These are phyloP conservation scores for Xestia sexstrigata DNA, from an alignment of 2,888 invertebrate species.

Conservation along the genomic window DNA sequence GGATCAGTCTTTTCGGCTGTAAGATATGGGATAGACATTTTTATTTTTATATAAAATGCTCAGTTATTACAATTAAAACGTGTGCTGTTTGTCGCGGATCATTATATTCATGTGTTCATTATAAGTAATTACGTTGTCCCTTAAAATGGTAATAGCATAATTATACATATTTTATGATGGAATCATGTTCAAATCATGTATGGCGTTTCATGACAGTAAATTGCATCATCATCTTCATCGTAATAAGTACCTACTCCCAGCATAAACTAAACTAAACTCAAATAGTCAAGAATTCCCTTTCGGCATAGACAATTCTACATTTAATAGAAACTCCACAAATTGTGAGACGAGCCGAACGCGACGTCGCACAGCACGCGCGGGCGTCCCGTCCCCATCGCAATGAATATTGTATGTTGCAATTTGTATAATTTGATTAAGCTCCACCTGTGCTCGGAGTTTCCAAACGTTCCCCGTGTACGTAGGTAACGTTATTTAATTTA, in stretches of 20 bases:
- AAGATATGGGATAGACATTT: neutral
- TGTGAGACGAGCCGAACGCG: conserved; percentile 16
- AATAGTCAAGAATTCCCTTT: neutral
- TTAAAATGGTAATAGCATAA: neutral
- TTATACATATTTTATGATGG: neutral
- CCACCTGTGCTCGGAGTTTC: conserved; percentile 74
- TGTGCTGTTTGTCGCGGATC: neutral
- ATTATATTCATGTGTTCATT: no score
- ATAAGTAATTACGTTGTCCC: neutral
- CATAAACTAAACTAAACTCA: neutral
- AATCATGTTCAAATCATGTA: neutral
- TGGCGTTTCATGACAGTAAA: neutral
- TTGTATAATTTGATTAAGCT: conserved; percentile 90
- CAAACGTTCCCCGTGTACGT: conserved; percentile 52
- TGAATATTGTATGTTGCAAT: conserved; percentile 90
- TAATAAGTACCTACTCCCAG: neutral
- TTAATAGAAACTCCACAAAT: conserved; percentile 51
- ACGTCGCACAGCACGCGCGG: neutral
- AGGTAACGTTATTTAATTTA: conserved; percentile 52
- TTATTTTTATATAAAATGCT: no score
- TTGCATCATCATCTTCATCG: neutral
- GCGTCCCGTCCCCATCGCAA: conserved; percentile 76
- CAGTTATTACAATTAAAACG: neutral
- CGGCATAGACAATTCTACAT: neutral
- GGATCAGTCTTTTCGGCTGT: neutral